These are phyloP conservation scores for Patiria miniata DNA, from an alignment of 35 echinoderm and acorn worm species.

Conservation along the genomic window DNA sequence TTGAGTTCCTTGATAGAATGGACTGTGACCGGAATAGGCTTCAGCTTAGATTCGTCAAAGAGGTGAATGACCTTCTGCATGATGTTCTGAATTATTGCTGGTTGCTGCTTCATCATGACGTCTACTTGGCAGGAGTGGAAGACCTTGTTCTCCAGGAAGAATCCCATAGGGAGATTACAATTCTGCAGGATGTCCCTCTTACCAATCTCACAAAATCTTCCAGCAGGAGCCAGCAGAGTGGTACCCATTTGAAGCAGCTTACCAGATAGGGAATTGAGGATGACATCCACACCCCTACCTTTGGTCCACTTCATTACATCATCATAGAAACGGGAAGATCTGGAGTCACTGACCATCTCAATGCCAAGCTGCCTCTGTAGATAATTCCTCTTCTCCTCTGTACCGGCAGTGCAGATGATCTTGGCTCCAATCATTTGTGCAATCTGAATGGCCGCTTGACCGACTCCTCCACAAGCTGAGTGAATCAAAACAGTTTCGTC, in stretches of 20 bases:
- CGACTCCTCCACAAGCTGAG: constrained; percentile 31
- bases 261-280: constrained; percentile 53
- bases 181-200: not conserved
- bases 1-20: constrained; percentile 39
- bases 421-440: constrained; percentile 58
- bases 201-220: constrained; percentile 54
- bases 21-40: constrained; percentile 27
- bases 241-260: constrained; percentile 45
- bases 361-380: constrained; percentile 49
- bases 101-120: constrained; percentile 41
- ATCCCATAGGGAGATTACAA: constrained; percentile 38
- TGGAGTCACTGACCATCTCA: constrained; percentile 12
- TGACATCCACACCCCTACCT: constrained; percentile 64
- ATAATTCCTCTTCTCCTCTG: not conserved
- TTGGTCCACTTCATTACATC: constrained; percentile 58
- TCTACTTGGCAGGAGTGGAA: constrained; percentile 72
- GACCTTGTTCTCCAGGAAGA: constrained; percentile 55
- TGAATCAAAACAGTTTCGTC: constrained; percentile 74
- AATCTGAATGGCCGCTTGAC: constrained; percentile 64
- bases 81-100: constrained; percentile 20
- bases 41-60: constrained; percentile 23
- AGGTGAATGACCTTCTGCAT: constrained; percentile 32
- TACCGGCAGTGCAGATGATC: constrained; percentile 56
- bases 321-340: constrained; percentile 26
- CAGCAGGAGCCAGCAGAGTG: constrained; percentile 43